Conservation (phyloP, 2,797 vertebrate species). For the Varecia variegata region DNA sequence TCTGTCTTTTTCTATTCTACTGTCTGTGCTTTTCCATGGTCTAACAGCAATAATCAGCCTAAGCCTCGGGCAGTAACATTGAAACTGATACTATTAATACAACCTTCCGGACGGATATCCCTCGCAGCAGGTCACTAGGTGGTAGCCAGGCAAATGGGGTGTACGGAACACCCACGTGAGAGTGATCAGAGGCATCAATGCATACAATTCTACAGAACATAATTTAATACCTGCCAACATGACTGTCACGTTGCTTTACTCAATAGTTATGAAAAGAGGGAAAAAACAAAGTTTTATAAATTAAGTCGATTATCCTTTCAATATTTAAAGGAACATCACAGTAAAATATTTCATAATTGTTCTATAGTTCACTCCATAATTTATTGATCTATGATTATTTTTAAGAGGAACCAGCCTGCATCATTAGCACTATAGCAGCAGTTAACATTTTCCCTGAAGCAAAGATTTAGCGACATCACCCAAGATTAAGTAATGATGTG, state of each 20-base stretch:
- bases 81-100: too few relatives aligned
- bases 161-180: too few relatives aligned
- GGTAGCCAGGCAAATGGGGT: too few relatives aligned
- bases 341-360: background rate
- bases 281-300: background rate
- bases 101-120: fast-evolving
- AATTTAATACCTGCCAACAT: background rate
- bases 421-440: background rate
- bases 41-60: too few relatives aligned
- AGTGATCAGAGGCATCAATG: background rate
- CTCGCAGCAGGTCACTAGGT: background rate
- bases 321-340: background rate
- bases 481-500: background rate
- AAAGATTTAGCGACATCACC: background rate
- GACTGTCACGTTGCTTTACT: fast-evolving
- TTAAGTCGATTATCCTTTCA: background rate
- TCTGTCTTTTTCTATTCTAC: fast-evolving
- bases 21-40: fast-evolving
- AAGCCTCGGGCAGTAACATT: too few relatives aligned
- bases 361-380: background rate
- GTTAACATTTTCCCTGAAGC: background rate
- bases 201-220: too few relatives aligned
- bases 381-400: slow-evolving; percentile 37
- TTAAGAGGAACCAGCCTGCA: background rate
- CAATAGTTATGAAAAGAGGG: background rate